phyloP scores from a whole-genome alignment of 1,140 invertebrate genomes.

The Drosophila sp. region DNA sequence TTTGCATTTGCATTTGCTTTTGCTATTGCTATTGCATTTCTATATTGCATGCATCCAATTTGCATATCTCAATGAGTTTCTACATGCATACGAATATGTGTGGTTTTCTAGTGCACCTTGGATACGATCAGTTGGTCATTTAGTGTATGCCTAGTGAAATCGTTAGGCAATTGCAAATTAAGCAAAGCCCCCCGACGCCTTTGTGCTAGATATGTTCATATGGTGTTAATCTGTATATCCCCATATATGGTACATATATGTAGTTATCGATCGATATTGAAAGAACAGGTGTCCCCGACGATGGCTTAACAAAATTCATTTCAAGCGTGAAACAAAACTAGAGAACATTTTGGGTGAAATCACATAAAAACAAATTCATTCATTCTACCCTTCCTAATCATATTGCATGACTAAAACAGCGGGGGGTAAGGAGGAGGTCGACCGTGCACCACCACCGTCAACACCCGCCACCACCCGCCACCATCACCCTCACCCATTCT shows the following conservation, averaged over 20 bases:
- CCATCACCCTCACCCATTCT: not conserved
- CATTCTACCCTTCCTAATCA: slow-evolving; percentile 1
- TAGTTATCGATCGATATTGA: not conserved
- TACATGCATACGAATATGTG: not conserved
- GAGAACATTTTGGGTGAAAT: slow-evolving; percentile 1
- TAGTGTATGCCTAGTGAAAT: slow-evolving; percentile 12
- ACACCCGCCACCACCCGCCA: not conserved
- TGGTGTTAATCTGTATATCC: not conserved
- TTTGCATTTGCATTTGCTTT: too few species aligned
- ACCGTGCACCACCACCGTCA: not conserved
- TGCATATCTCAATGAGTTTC: slow-evolving; percentile 12
- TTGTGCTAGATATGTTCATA: not conserved
- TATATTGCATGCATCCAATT: slow-evolving; percentile 6
- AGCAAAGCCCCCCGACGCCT: not conserved
- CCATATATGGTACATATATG: not conserved
- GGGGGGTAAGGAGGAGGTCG: not conserved
- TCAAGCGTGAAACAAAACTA: not conserved
- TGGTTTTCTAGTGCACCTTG: slow-evolving; percentile 6
- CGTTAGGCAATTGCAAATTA: slow-evolving; percentile 8
- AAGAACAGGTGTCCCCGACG: not conserved
- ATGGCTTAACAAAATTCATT: not conserved
- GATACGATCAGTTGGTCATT: slow-evolving; percentile 13
- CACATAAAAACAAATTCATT: slow-evolving; percentile 4
- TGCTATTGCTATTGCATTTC: not conserved
- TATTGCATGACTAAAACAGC: not conserved